Evolutionary conservation across 2,797 vertebrate species (phyloP).

Genomic region (Anguilla pacifica): DNA sequence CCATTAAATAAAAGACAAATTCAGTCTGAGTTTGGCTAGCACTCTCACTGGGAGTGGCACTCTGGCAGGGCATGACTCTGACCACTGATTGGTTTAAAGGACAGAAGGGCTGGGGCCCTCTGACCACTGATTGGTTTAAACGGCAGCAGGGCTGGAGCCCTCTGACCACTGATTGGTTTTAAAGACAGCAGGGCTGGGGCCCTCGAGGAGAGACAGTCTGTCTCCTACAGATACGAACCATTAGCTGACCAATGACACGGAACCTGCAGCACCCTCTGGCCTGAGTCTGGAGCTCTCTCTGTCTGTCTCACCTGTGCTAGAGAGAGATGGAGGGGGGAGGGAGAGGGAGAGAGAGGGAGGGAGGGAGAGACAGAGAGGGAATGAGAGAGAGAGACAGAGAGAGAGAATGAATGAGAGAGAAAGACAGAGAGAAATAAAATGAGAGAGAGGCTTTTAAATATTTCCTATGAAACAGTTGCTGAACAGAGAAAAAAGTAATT

Average conservation of each 20-base stretch:
- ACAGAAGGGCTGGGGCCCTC: not conserved
- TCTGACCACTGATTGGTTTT: not conserved
- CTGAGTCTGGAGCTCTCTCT: not conserved
- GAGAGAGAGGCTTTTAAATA: no score
- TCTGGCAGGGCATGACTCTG: not conserved
- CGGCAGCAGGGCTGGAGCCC: not conserved
- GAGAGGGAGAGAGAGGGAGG: no score
- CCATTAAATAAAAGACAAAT: not conserved
- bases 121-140: not conserved
- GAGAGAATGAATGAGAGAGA: no score
- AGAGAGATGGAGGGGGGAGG: not conserved
- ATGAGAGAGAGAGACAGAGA: not conserved
- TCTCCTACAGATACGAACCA: not conserved
- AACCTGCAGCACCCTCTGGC: not conserved
- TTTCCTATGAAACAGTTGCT: no score
- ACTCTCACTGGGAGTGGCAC: not conserved
- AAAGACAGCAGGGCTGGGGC: not conserved
- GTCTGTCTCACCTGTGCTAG: not conserved
- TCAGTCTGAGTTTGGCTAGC: not conserved
- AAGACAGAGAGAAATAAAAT: no score
- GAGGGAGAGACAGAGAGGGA: not conserved
- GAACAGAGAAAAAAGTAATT: no score
- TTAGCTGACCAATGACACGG: not conserved
- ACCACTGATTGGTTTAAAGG: not conserved
- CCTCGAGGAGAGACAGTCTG: not conserved